Conservation (phyloP, 2,113 vertebrate genomes). For the Himantopus leucocephalus region DNA sequence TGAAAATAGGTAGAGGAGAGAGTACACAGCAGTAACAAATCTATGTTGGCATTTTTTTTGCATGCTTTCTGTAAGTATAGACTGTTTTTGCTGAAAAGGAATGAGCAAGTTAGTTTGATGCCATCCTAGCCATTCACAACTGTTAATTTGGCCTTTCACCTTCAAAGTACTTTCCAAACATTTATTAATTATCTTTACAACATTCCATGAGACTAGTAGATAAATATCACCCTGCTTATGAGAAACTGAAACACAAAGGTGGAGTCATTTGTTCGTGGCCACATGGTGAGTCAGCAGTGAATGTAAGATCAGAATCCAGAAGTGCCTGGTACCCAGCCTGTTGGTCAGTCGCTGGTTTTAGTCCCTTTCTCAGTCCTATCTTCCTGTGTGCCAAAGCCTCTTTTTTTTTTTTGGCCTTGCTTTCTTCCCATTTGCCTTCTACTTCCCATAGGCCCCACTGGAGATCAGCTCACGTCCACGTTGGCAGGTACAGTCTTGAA, state of each 20-base stretch:
- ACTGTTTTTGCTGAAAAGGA: not conserved
- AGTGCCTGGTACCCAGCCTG: not conserved
- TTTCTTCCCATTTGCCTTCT: not conserved
- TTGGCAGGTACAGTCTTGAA: not conserved
- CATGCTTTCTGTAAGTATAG: not conserved
- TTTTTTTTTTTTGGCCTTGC: not conserved
- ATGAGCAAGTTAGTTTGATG: not conserved
- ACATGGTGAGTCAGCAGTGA: constrained; percentile 15
- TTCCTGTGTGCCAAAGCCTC: not conserved
- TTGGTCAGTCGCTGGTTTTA: not conserved
- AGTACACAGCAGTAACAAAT: not conserved
- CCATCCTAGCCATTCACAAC: not conserved
- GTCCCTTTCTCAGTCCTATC: not conserved
- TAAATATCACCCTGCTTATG: not conserved
- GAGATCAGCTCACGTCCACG: not conserved
- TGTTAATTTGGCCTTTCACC: constrained; percentile 6
- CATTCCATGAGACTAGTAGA: not conserved
- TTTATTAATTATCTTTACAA: constrained; percentile 55
- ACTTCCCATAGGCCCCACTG: not conserved
- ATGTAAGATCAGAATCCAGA: constrained; percentile 24
- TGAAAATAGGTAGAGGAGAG: not conserved
- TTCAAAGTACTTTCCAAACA: constrained; percentile 11
- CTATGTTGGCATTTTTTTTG: not conserved
- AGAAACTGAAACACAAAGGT: constrained; percentile 23
- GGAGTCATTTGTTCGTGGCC: not conserved